Evolutionary conservation across 2,888 invertebrate genomes (phyloP).

Genomic region (Caradrina kadenii): DNA sequence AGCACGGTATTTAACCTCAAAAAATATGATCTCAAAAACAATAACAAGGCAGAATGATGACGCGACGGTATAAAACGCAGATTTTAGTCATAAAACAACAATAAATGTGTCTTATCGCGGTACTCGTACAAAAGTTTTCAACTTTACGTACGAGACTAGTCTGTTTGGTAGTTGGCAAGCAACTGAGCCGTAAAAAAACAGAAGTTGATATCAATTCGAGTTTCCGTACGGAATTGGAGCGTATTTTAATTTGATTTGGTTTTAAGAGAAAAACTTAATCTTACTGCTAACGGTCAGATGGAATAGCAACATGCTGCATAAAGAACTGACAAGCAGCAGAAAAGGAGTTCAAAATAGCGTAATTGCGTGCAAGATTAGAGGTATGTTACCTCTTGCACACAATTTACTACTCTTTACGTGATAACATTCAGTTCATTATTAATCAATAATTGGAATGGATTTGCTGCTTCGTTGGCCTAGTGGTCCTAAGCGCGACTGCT

Average conservation of each 20-base stretch:
- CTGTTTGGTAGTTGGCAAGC: slow-evolving; percentile 60
- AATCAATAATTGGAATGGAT: too few relatives aligned
- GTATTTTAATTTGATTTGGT: slow-evolving; percentile 38
- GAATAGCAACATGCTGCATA: too few relatives aligned
- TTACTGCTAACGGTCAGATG: not conserved
- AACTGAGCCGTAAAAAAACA: slow-evolving; percentile 59
- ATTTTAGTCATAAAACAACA: slow-evolving; percentile 67
- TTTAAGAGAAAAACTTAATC: not conserved
- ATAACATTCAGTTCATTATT: too few relatives aligned
- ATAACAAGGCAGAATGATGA: slow-evolving; percentile 29
- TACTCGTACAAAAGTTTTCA: slow-evolving; percentile 64
- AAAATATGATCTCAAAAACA: slow-evolving; percentile 41
- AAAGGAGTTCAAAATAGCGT: too few relatives aligned
- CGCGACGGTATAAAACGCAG: slow-evolving; percentile 61
- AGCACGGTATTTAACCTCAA: slow-evolving; percentile 32
- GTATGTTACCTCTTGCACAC: too few relatives aligned
- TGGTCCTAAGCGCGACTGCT: too few relatives aligned
- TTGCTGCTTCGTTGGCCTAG: too few relatives aligned
- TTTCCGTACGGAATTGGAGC: slow-evolving; percentile 38
- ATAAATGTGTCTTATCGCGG: slow-evolving; percentile 66
- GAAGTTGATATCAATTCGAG: slow-evolving; percentile 57
- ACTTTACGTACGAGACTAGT: slow-evolving; percentile 55
- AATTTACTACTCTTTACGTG: too few relatives aligned
- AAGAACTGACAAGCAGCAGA: too few relatives aligned
- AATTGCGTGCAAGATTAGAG: too few relatives aligned